phyloP scores from a whole-genome alignment of 2,113 vertebrate genomes.

The Hippocampus zosterae region DNA sequence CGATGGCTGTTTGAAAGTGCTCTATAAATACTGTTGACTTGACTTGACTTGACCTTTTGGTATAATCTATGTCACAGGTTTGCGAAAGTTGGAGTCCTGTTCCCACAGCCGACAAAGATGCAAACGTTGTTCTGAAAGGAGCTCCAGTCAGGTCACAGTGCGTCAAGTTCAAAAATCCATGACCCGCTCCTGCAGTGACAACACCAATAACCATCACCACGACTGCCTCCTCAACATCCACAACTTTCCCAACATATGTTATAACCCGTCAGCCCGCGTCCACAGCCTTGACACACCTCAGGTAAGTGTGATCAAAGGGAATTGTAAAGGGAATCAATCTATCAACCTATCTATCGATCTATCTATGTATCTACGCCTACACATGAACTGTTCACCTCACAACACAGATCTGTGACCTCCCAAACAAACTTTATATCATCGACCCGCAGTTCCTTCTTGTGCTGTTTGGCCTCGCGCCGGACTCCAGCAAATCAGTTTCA shows the following conservation, averaged over 20 bases:
- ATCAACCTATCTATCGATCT: too few species aligned
- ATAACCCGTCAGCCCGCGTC: slow-evolving; percentile 47
- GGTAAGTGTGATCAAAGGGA: slow-evolving; percentile 13
- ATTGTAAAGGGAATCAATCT: neutral
- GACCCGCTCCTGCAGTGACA: slow-evolving; percentile 88
- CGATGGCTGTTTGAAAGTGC: too few species aligned
- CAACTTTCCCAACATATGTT: slow-evolving; percentile 38
- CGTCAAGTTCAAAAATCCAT: slow-evolving; percentile 76
- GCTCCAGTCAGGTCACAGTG: slow-evolving; percentile 40
- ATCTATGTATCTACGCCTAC: too few species aligned
- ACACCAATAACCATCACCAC: slow-evolving; percentile 66
- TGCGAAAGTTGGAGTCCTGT: slow-evolving; percentile 67
- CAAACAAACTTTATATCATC: too few species aligned
- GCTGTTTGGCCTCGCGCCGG: too few species aligned
- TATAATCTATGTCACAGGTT: slow-evolving; percentile 57
- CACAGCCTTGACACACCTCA: slow-evolving; percentile 70
- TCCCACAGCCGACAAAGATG: slow-evolving; percentile 75
- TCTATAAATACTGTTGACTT: too few species aligned
- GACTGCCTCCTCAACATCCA: slow-evolving; percentile 27
- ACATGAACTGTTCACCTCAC: too few species aligned
- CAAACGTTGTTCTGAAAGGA: slow-evolving; percentile 72
- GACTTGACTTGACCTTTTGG: too few species aligned
- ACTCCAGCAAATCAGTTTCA: too few species aligned
- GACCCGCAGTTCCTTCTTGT: too few species aligned
- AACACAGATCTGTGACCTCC: too few species aligned